Base-by-base conservation (phyloP, 2,113 vertebrate species). In the Australoheros scitulus region DNA sequence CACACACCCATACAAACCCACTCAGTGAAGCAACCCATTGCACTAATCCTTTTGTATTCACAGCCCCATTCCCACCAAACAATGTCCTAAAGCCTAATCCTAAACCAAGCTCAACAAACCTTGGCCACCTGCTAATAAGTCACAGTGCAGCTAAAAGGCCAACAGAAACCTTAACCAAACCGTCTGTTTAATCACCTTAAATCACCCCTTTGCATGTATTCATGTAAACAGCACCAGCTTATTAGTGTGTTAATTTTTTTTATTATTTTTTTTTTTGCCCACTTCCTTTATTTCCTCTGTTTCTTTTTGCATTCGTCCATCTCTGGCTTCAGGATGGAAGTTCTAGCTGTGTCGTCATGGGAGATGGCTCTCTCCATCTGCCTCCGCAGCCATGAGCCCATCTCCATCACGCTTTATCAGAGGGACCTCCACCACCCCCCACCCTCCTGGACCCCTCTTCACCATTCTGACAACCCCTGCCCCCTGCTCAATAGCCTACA, bases 1-100 rank as follows among this genome's bases (percentile, higher is more conserved):
- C 59, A 93, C 89, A 82, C 83, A 78, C 79, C 88, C 77, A 83
- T 79, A 91, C 57, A 93, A 88, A 81, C 82, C 75, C 76, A 92
- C 88, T 91, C 90, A 94, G 83, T 87, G 91, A 94, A 91, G 82
- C 91, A 94, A 87, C 85, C 92, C 91, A 90, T 89, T 92, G 84
- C 89, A 87, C 92, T 95, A 96, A 95, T 95, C 93, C 94, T 88
- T 95, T 95, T 96, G 94, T 96, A 95, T 95, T 95, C 95, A 92
- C 85, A 87, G 90, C 88, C 88, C 87, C 85, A 93, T 93, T 90
- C 91, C 93, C 90, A 88, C 89, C 82, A 94, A 93, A 96, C 94
- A 94, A 93, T 93, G 92, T 93, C 84, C 88, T 74, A 85, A 87
- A 92, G 64, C 83, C 88, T 91, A 90, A 92, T 95, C 91, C 92